Evolutionary conservation across 2,888 invertebrate species (phyloP), one percentile per base, ranked within the genome.

Genomic region (Catocala fraxini): DNA sequence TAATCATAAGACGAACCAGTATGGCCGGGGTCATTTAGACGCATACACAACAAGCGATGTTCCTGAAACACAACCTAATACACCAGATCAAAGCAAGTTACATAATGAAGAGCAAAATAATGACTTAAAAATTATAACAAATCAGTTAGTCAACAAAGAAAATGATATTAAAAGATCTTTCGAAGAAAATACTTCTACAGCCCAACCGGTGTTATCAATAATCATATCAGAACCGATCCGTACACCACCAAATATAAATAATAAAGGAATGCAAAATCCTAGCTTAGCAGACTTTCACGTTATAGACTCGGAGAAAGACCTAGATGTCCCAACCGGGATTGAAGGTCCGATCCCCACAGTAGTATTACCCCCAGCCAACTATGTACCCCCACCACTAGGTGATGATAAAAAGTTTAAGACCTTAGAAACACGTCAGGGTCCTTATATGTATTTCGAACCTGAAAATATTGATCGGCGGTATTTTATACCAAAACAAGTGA

Each of bases 291-390:
- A 82, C 63, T 94, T 93, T 53, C 94, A 94, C 56, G 86, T 94
- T 2, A 89, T 94, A 67, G 88, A 94, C 65, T 78, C 88, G 0
- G 94, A 93, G 1, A 89, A 84, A 65, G 95, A 95, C 78, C 79
- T 95, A 58, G 94, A 94, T 46, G 89, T 94, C 0, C 95, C 95
- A 0, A 73, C 85, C 0, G 94, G 94, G 0, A 47, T 92, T 0
- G 95, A 95, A 80, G 95, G 95, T 0, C 93, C 93, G 0, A 72
- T 90, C 0, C 92, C 94, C 0, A 79, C 85, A 0, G 70, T 88
- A 2, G 89, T 89, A 0, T 66, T 91, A 35, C 94, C 94, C 0
- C 94, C 94, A 1, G 77, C 80, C 0, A 80, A 84, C 57, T 90
- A 83, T 39, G 56, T 79, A 10, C 70, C 70, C 5, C 68, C 72